Evolutionary conservation across 2,888 invertebrate genomes (phyloP).

Genomic region (Exephanes ischioxanthus): DNA sequence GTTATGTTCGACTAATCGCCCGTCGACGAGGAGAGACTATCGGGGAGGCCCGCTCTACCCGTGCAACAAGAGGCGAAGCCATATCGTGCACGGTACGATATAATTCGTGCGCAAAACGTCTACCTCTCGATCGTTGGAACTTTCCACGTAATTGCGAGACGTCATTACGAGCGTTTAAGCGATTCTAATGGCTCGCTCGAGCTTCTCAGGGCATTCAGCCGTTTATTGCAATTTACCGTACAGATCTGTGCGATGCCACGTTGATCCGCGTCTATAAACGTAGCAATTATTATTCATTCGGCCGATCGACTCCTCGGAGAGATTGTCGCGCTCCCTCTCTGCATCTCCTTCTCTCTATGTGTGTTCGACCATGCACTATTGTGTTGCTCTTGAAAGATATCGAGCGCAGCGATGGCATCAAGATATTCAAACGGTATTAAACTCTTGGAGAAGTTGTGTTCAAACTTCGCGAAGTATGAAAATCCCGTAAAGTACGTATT

Average conservation of each 20-base stretch:
- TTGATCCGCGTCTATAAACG: slow-evolving; percentile 43
- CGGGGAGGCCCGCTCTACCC: neutral
- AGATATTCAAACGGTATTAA: neutral
- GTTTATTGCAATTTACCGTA: slow-evolving; percentile 51
- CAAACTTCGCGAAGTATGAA: slow-evolving; percentile 1
- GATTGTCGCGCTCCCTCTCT: slow-evolving; percentile 23
- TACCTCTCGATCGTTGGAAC: slow-evolving; percentile 70
- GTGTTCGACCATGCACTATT: neutral
- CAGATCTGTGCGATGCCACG: slow-evolving; percentile 33
- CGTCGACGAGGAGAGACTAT: slow-evolving; percentile 7
- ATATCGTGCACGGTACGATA: slow-evolving; percentile 72
- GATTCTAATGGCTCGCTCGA: slow-evolving; percentile 67
- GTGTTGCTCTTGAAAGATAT: neutral
- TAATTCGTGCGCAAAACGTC: slow-evolving; percentile 70
- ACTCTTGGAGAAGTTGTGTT: neutral
- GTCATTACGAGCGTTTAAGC: slow-evolving; percentile 80
- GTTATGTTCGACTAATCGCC: slow-evolving; percentile 45
- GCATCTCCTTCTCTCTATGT: neutral
- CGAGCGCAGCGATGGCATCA: neutral
- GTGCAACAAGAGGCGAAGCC: slow-evolving; percentile 22
- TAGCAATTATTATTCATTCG: slow-evolving; percentile 55
- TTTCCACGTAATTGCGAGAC: slow-evolving; percentile 81
- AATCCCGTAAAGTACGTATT: neutral
- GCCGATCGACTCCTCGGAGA: slow-evolving; percentile 40
- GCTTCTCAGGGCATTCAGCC: slow-evolving; percentile 48